Base-by-base conservation (phyloP, 2,888 invertebrate genomes). In the Coenonympha arcania region DNA sequence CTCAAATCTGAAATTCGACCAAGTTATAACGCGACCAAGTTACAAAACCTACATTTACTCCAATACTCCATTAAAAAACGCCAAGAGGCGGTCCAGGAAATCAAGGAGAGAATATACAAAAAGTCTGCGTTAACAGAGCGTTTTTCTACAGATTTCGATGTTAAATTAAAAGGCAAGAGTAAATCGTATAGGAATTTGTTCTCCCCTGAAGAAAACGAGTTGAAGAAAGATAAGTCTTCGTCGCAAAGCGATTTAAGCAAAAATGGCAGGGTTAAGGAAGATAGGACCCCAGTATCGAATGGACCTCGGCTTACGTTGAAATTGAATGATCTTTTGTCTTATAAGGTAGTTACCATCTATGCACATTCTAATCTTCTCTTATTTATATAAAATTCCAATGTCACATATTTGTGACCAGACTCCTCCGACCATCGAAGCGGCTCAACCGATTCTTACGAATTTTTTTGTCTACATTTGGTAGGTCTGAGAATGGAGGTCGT, bases 31-130 rank as follows among this genome's bases (percentile, higher is more conserved):
- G 88, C 93, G 4, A 88, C 88, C 1, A 92, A 92, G 57, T 73
- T 95, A n/a, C 88, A 91, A 48, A 89, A 88, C 62, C 65, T 93
- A 24, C 93, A 93, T 68, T 85, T 89, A 31, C 73, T 91, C 11
- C 93, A 93, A 82, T 90, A 93, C 57, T 88, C 90, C 3, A 90
- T 93, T 50, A 91, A 91, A 68, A 92, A 92, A 62, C 88, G 89
- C 47, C 87, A 88, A 33, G 88, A 90, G 18, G 90, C 92, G 4
- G 90, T 90, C 0, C 83, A 88, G 46, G 87, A 85, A 18, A 79
- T 87, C 16, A 87, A 87, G 46, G 83, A 84, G 55, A 72, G 76
- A 20, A 87, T 87, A 31, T 84, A 83, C 42, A 76, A 79, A 48
- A 87, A 81, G 53, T 86, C 85, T 0, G 83, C 87, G 0, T 60